Evolutionary conservation across 2,113 vertebrate species (phyloP).

Genomic region (Cettia cetti): DNA sequence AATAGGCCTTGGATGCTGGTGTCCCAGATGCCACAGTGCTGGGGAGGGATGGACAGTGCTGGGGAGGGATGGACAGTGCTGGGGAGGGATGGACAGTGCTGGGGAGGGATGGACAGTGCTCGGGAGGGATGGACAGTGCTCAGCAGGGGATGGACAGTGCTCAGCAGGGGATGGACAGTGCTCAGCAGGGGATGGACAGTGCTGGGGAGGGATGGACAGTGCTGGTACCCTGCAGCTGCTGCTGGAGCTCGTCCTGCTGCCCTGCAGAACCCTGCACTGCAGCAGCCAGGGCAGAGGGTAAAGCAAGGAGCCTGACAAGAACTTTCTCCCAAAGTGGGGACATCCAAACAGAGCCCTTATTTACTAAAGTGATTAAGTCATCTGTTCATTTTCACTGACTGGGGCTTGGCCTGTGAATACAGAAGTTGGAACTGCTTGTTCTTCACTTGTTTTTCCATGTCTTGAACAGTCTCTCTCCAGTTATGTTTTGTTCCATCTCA

Average conservation of each 20-base stretch:
- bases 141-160: neutral
- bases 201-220: neutral
- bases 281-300: neutral
- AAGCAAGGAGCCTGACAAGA: neutral
- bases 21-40: neutral
- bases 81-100: neutral
- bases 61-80: neutral
- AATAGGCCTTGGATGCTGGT: neutral
- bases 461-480: neutral
- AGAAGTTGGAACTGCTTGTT: slow-evolving; percentile 37
- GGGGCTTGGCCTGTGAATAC: neutral
- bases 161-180: no score
- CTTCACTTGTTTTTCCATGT: slow-evolving; percentile 13
- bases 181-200: neutral
- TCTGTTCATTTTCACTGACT: slow-evolving; percentile 25
- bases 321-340: neutral
- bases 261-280: neutral
- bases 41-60: neutral
- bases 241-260: neutral
- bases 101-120: neutral
- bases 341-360: slow-evolving; percentile 24
- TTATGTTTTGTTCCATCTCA: slow-evolving; percentile 30
- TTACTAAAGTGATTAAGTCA: slow-evolving; percentile 28
- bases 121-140: neutral
- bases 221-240: neutral